These are phyloP conservation scores for Anticlea derivata DNA, from an alignment of 2,888 invertebrate species.

Conservation along the genomic window DNA sequence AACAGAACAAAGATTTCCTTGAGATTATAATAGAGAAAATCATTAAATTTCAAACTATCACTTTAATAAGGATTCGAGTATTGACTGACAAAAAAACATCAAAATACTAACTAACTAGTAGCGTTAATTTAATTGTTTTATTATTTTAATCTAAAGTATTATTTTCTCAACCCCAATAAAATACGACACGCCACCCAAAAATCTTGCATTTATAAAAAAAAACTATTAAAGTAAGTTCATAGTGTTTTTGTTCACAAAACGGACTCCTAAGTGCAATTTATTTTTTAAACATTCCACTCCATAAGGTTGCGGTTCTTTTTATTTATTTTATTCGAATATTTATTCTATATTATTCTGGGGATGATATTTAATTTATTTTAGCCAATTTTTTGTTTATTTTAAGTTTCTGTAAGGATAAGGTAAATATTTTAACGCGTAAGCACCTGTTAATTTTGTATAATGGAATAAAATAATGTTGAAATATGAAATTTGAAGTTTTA, in stretches of 20 bases:
- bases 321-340: slow-evolving; percentile 42
- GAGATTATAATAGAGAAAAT: no score
- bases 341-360: slow-evolving; percentile 49
- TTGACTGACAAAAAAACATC: no score
- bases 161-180: slow-evolving; percentile 44
- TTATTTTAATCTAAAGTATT: slow-evolving; percentile 1
- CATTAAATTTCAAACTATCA: no score
- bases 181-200: slow-evolving; percentile 73
- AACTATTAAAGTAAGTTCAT: slow-evolving; percentile 63
- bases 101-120: no score
- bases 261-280: slow-evolving; percentile 74
- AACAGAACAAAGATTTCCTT: no score
- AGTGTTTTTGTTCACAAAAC: slow-evolving; percentile 56
- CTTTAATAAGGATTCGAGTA: no score
- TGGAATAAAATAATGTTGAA: slow-evolving; percentile 79
- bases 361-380: slow-evolving; percentile 42
- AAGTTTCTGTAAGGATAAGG: slow-evolving; percentile 54
- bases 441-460: slow-evolving; percentile 77
- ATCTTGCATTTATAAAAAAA: slow-evolving; percentile 73
- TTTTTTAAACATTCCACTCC: slow-evolving; percentile 43
- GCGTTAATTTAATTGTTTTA: no score
- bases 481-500: slow-evolving; percentile 39
- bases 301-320: slow-evolving; percentile 60
- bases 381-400: slow-evolving; percentile 43
- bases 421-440: slow-evolving; percentile 58